Evolutionary conservation across 2,888 invertebrate species (phyloP), one percentile per base, ranked within the genome.

Genomic region (Epiblema foenella): DNA sequence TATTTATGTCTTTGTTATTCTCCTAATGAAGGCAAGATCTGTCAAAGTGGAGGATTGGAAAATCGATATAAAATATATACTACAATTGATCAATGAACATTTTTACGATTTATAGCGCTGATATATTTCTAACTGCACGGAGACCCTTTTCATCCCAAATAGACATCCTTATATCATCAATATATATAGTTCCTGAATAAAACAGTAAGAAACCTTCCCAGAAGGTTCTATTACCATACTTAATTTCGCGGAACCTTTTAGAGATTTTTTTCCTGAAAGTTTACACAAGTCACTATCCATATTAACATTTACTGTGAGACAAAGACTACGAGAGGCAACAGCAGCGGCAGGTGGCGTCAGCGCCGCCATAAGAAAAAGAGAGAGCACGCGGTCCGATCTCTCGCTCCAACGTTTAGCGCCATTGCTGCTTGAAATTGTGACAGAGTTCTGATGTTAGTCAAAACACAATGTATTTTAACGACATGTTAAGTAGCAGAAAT

Each of bases 161-260:
- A 33, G 12, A 29, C 24, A n/a, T n/a, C 37, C 8, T 39, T 7
- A 29, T 15, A 56, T 46, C 37, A 24, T 64, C 20, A 64, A 39
- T 39, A 37, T 39, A 37, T 39, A 9, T 54, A 39, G 29, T 29
- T 42, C 29, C 17, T 39, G 59, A 29, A 68, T 60, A 29, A 60
- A 68, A 54, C 33, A 15, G 54, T 39, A 42, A 68, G 54, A 60
- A 54, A 42, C 56, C 29, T 39, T 33, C 33, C 15, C 29, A 29
- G 37, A n/a, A 18, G 60, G 46, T 49, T 52, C 15, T 59, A 54
- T 68, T 60, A 54, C 18, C 60, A 62, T 68, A 68, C 60, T 62
- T 68, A 62, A 68, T 62, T 68, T 68, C 68, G 39, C 51, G 52
- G 18, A 68, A 52, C 68, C 46, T 42, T 62, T 52, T 46, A 29